Evolutionary conservation across 1,140 invertebrate species (phyloP).

Genomic region (Caerostris extrusa): DNA sequence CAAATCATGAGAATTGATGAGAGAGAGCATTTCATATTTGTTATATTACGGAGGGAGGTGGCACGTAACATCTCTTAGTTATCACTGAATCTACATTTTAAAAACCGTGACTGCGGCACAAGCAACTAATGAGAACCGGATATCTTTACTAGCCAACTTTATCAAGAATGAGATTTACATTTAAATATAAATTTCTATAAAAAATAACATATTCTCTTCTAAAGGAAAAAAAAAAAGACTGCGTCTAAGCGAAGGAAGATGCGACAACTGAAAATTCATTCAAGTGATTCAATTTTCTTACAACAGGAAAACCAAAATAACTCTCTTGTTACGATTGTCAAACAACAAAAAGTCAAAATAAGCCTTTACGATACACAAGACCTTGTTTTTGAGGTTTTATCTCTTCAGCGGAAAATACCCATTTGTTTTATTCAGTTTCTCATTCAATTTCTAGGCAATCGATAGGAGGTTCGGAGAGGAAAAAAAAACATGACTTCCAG

Average conservation of each 20-base stretch:
- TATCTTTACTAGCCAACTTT: no score
- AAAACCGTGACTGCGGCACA: no score
- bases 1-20: no score
- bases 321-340: not conserved
- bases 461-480: no score
- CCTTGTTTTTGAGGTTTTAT: not conserved
- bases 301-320: not conserved
- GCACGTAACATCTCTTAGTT: no score
- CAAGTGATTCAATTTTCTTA: not conserved
- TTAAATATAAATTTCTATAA: no score
- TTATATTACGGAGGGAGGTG: no score
- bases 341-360: not conserved
- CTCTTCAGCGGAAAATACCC: not conserved
- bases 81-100: no score
- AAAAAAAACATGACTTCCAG: not conserved
- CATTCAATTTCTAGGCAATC: not conserved
- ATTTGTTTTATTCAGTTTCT: not conserved
- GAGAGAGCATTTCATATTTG: no score
- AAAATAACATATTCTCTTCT: no score
- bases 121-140: no score
- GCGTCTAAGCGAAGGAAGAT: not conserved
- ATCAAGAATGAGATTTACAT: no score
- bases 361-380: not conserved
- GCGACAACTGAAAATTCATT: not conserved
- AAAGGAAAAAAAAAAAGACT: not conserved